These are phyloP conservation scores for Clavelina lepadiformis DNA, from an alignment of 23 tunicate species.

Conservation along the genomic window DNA sequence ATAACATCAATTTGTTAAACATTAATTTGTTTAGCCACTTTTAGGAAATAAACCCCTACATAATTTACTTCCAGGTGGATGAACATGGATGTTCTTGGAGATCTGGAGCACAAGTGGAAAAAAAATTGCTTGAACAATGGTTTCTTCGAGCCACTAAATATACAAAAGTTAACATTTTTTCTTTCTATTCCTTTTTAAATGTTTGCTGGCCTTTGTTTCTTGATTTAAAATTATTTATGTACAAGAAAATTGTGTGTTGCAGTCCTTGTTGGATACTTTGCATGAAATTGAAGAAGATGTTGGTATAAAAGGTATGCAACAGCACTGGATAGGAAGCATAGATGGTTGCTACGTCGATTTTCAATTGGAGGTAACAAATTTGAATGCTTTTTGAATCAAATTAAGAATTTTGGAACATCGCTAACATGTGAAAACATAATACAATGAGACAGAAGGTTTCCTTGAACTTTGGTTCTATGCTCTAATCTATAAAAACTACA, in stretches of 20 bases:
- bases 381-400: not conserved
- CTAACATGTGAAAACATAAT: not conserved
- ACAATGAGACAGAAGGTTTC: not conserved
- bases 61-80: slow-evolving; percentile 83
- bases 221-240: not conserved
- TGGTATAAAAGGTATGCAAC: slow-evolving; percentile 80
- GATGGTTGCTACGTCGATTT: slow-evolving; percentile 55
- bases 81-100: slow-evolving; percentile 89
- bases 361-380: slow-evolving; percentile 11
- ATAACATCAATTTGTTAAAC: too few relatives aligned
- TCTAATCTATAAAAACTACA: not conserved
- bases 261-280: slow-evolving; percentile 55
- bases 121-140: slow-evolving; percentile 78
- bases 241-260: slow-evolving; percentile 13
- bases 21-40: too few relatives aligned
- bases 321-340: slow-evolving; percentile 76
- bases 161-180: slow-evolving; percentile 35
- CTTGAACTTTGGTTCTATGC: not conserved
- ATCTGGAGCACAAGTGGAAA: slow-evolving; percentile 81
- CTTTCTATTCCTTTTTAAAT: too few relatives aligned
- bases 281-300: slow-evolving; percentile 58
- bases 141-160: slow-evolving; percentile 63
- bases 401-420: not conserved
- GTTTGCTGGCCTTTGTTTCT: not conserved
- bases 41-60: too few relatives aligned